These are phyloP conservation scores for Dicycla oo DNA, from an alignment of 2,888 invertebrate species.

Conservation along the genomic window DNA sequence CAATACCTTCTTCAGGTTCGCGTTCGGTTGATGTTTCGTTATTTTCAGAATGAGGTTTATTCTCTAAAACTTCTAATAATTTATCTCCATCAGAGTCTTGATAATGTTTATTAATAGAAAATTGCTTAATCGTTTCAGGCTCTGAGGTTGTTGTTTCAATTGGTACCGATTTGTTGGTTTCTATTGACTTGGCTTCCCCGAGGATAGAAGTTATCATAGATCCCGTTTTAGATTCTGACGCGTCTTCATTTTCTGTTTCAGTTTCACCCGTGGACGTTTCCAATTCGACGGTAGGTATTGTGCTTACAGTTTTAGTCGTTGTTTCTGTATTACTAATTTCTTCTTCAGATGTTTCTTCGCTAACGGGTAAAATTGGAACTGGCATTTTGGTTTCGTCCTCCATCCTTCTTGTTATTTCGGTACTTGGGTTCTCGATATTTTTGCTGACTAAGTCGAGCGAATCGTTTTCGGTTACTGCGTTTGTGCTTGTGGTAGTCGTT, in stretches of 20 bases:
- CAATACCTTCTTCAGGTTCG: constrained; percentile 71
- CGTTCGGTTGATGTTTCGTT: constrained; percentile 66
- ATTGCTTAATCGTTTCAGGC: constrained; percentile 64
- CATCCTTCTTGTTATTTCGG: constrained; percentile 28
- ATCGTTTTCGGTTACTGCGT: constrained; percentile 32
- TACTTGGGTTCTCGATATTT: constrained; percentile 24
- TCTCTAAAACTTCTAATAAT: constrained; percentile 72
- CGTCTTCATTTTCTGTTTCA: constrained; percentile 43
- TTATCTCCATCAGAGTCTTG: constrained; percentile 68
- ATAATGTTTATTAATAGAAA: constrained; percentile 71
- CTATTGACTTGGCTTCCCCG: constrained; percentile 62
- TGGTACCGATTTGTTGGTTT: constrained; percentile 51
- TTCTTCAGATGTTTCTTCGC: constrained; percentile 33
- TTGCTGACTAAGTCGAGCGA: constrained; percentile 29
- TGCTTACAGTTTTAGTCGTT: constrained; percentile 34
- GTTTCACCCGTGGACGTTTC: constrained; percentile 19
- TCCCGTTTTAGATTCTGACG: constrained; percentile 36
- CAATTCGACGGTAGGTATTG: constrained; percentile 5
- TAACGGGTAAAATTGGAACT: constrained; percentile 15
- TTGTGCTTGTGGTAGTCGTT: constrained; percentile 46
- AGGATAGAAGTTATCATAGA: constrained; percentile 60
- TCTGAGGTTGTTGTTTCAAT: constrained; percentile 60
- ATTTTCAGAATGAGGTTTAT: constrained; percentile 59
- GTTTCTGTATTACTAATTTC: constrained; percentile 32
- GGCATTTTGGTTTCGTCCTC: constrained; percentile 30